phyloP scores from a whole-genome alignment of 2,888 invertebrate species.

The Thymelicus lineola region DNA sequence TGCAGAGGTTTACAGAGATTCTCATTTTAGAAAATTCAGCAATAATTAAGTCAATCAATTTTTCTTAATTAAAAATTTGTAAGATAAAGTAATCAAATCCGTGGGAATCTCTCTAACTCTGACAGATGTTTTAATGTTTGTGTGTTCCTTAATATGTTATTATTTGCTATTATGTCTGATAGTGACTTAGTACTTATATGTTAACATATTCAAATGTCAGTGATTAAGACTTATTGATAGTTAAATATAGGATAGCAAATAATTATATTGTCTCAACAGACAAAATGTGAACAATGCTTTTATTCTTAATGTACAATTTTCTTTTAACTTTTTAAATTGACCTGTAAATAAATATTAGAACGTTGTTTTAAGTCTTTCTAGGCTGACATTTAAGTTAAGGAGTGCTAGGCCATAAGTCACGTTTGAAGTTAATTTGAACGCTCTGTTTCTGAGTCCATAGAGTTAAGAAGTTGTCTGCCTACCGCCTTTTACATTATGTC shows the following conservation, averaged over 20 bases:
- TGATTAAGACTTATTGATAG: slow-evolving; percentile 34
- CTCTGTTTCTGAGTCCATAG: slow-evolving; percentile 82
- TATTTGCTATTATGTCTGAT: slow-evolving; percentile 44
- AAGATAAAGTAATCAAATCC: slow-evolving; percentile 39
- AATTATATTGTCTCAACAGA: slow-evolving; percentile 4
- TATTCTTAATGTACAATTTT: slow-evolving; percentile 32
- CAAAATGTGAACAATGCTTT: slow-evolving; percentile 16
- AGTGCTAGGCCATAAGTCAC: slow-evolving; percentile 21
- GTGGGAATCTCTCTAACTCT: slow-evolving; percentile 50
- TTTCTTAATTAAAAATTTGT: slow-evolving; percentile 41
- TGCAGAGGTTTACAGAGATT: slow-evolving; percentile 61
- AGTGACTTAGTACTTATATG: slow-evolving; percentile 33
- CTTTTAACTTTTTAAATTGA: slow-evolving; percentile 27
- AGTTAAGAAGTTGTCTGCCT: slow-evolving; percentile 82
- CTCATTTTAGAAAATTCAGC: slow-evolving; percentile 46
- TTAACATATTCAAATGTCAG: slow-evolving; percentile 31
- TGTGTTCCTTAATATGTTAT: slow-evolving; percentile 48
- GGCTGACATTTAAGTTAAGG: slow-evolving; percentile 29
- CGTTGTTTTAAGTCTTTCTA: slow-evolving; percentile 33
- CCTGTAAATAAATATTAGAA: slow-evolving; percentile 31
- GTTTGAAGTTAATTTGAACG: slow-evolving; percentile 43
- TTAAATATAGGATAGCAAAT: slow-evolving; percentile 19
- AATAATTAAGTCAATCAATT: slow-evolving; percentile 51
- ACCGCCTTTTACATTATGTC: slow-evolving; percentile 84
- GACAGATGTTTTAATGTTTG: slow-evolving; percentile 43